Evolutionary conservation across 2,113 vertebrate genomes (phyloP).

Genomic region (Mesitornis unicolor): DNA sequence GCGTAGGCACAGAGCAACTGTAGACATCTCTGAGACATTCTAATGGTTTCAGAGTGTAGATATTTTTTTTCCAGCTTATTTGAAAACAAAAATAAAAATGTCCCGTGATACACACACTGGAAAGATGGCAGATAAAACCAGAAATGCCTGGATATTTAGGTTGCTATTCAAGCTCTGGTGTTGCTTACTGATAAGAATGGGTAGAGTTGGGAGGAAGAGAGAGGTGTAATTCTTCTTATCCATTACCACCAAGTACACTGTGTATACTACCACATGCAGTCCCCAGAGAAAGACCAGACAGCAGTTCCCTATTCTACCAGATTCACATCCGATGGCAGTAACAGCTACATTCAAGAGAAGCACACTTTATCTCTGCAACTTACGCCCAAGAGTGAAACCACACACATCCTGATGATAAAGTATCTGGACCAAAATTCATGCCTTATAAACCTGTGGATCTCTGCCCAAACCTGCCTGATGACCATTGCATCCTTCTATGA

Average conservation of each 20-base stretch:
- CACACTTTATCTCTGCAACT: not conserved
- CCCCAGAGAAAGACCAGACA: not conserved
- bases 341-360: not conserved
- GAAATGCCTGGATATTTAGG: not conserved
- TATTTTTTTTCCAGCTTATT: not conserved
- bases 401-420: not conserved
- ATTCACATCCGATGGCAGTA: not conserved
- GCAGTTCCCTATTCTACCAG: not conserved
- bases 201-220: not conserved
- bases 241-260: not conserved
- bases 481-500: not conserved
- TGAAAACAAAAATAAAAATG: not conserved
- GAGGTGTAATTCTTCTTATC: not conserved
- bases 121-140: not conserved
- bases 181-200: not conserved
- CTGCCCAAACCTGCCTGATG: not conserved
- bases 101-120: not conserved
- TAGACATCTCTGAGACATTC: not conserved
- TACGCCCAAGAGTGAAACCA: not conserved
- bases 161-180: not conserved
- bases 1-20: not conserved
- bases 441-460: not conserved
- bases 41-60: not conserved
- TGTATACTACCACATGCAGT: accelerated
- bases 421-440: not conserved